These are phyloP conservation scores for Allacma fusca DNA, from an alignment of 2,888 invertebrate species.

Conservation along the genomic window DNA sequence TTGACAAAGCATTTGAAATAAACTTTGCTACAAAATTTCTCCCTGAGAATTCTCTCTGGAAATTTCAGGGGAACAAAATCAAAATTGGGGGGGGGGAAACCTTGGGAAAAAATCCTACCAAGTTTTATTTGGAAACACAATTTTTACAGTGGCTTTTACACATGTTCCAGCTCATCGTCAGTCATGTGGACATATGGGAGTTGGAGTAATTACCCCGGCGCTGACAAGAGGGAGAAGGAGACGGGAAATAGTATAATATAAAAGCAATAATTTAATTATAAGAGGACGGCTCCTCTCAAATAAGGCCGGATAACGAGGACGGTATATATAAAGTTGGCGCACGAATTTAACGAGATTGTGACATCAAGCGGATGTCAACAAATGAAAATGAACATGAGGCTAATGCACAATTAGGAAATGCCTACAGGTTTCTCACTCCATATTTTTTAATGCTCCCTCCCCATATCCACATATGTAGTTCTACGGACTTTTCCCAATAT, in stretches of 20 bases:
- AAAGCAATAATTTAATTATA: conserved; percentile 46
- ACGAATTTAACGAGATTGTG: conserved; percentile 48
- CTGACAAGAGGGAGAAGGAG: conserved; percentile 18
- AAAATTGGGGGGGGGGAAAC: too few relatives aligned
- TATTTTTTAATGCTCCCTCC: too few relatives aligned
- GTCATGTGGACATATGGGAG: background rate
- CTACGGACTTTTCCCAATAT: too few relatives aligned
- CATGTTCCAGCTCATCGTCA: background rate
- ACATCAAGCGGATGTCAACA: conserved; percentile 49
- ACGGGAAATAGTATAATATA: conserved; percentile 34
- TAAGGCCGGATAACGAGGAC: conserved; percentile 46
- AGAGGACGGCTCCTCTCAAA: conserved; percentile 42
- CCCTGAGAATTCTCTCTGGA: too few relatives aligned
- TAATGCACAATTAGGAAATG: conserved; percentile 25
- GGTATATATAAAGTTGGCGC: conserved; percentile 34
- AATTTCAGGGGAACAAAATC: too few relatives aligned
- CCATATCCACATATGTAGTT: background rate
- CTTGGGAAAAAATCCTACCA: too few relatives aligned
- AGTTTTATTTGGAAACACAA: too few relatives aligned
- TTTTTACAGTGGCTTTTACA: conserved; percentile 13
- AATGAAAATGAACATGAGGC: conserved; percentile 27
- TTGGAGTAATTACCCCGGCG: background rate
- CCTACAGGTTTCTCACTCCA: conserved; percentile 1
- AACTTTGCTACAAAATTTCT: too few relatives aligned
- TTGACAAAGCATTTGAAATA: too few relatives aligned